phyloP scores from a whole-genome alignment of 2,888 invertebrate species.

The Rhagium mordax region DNA sequence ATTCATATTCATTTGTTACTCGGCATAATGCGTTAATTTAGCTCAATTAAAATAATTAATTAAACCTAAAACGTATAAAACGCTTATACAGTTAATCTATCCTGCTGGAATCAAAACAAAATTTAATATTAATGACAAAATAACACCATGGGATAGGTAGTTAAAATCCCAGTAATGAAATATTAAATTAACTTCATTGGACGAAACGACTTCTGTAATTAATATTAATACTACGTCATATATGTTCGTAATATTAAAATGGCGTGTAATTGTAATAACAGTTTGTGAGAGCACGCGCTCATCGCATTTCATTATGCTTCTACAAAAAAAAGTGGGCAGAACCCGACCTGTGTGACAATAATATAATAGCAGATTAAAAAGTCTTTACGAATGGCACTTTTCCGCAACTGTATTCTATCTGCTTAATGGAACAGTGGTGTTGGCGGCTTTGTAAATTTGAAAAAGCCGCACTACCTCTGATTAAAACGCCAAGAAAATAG shows the following conservation, averaged over 20 bases:
- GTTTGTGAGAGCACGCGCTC: neutral
- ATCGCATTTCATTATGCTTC: neutral
- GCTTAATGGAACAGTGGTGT: conserved; percentile 12
- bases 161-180: neutral
- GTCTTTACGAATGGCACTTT: conserved; percentile 11
- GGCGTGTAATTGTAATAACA: neutral
- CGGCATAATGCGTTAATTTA: too few relatives aligned
- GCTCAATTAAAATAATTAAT: neutral
- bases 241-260: neutral
- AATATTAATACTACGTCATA: neutral
- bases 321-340: neutral
- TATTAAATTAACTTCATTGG: conserved; percentile 3
- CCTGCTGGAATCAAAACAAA: neutral
- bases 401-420: neutral
- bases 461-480: conserved; percentile 17
- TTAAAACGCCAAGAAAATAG: conserved; percentile 16
- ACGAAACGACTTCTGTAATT: conserved; percentile 9
- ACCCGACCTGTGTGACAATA: conserved; percentile 5
- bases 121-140: neutral
- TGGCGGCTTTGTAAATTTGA: conserved; percentile 13
- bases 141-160: neutral
- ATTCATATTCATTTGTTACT: too few relatives aligned
- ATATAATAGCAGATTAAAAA: conserved; percentile 28
- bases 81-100: neutral
- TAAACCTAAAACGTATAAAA: neutral